Evolutionary conservation across 2,797 vertebrate genomes (phyloP).

Genomic region (Hydrolagus colliei): DNA sequence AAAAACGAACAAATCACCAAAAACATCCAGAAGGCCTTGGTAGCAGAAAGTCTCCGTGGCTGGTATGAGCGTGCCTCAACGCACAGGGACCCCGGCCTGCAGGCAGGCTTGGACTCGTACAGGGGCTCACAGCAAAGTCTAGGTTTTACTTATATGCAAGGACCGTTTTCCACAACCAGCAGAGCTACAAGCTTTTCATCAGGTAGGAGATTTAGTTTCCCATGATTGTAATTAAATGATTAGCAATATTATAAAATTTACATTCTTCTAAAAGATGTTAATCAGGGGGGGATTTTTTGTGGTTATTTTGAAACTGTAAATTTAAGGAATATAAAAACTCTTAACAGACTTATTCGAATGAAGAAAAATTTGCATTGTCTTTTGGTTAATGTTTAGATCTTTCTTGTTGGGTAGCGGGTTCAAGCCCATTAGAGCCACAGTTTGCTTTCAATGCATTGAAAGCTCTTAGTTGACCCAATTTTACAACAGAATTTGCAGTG

Average conservation of each 20-base stretch:
- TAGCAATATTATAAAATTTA: not conserved
- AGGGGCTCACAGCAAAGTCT: slow-evolving; percentile 73
- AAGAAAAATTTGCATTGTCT: no score
- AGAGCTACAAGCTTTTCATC: slow-evolving; percentile 70
- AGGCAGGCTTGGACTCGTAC: slow-evolving; percentile 67
- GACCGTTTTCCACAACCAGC: slow-evolving; percentile 64
- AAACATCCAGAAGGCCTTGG: slow-evolving; percentile 81
- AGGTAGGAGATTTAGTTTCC: slow-evolving; percentile 51
- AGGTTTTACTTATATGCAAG: slow-evolving; percentile 67
- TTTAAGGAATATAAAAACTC: not conserved
- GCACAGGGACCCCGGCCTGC: slow-evolving; percentile 64
- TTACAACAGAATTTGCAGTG: not conserved
- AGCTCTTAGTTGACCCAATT: not conserved
- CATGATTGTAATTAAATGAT: not conserved
- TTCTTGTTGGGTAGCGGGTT: not conserved
- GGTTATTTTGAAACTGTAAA: not conserved
- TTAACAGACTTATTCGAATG: no score
- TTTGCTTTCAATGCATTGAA: not conserved
- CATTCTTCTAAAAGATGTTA: not conserved
- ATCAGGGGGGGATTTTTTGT: not conserved
- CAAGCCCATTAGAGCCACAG: not conserved
- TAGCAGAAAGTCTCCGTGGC: slow-evolving; percentile 81
- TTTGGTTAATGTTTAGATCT: not conserved
- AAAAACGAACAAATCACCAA: slow-evolving; percentile 66
- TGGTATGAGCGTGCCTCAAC: slow-evolving; percentile 87